Base-by-base conservation (phyloP, 2,888 invertebrate species). In the Mythimna ferrago region DNA sequence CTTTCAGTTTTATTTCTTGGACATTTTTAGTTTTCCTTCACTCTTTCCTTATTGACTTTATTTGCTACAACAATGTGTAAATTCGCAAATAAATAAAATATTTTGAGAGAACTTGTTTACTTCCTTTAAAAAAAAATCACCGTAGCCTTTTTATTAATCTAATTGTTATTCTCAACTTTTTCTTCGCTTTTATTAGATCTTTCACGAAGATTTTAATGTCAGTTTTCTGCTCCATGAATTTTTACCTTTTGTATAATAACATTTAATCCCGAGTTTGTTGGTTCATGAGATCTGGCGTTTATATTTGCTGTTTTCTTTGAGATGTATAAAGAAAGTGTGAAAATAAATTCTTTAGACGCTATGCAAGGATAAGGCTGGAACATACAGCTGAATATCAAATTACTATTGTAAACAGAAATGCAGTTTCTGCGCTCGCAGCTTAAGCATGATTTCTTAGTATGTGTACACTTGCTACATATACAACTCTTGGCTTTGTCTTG, bases 351-450 rank as follows among this genome's bases (percentile, higher is more conserved):
- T 68, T 68, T 21, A 66, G 21, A 53, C 16, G 41, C 35, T 61
- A 19, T 65, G 41, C 35, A 19, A 66, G 26, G 2, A 51, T 21
- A 63, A 60, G 26, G 44, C 57, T 53, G 5, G 38, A 70, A 62
- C 48, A 68, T 56, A 61, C 57, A 83, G 62, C 54, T 65, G 71
- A 65, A 83, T 80, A 76, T 76, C 53, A 76, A 80, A 80, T 83
- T 41, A 54, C 67, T 61, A 54, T 57, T 54, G 76, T 68, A 72
- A 70, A 76, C 69, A 83, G 26, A 26, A 51, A 56, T 56, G 65
- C 53, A 58, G 61, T 38, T 58, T 10, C 62, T 74, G 44, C 41
- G 64, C 78, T 77, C n/a, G n/a, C 32, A 67, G 79, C 65, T 57
- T 82, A 69, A 66, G 58, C 57, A 51, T 67, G 57, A 82, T 78